phyloP scores from a whole-genome alignment of 2,797 vertebrate species.

The Anomalospiza imberbis region DNA sequence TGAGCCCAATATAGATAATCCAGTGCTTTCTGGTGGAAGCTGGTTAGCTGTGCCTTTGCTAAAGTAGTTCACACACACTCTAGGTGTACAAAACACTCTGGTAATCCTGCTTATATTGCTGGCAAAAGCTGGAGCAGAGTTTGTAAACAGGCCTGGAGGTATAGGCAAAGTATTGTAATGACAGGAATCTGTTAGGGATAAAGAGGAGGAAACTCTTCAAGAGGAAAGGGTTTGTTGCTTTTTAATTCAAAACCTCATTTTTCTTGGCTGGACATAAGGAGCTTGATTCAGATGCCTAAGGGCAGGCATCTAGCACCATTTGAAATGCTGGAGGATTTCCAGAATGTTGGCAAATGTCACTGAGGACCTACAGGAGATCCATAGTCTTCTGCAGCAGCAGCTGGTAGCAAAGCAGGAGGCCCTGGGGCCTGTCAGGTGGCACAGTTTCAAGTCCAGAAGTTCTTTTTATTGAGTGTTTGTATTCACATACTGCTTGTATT shows the following conservation, averaged over 20 bases:
- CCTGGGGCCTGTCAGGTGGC: neutral
- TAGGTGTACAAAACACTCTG: neutral
- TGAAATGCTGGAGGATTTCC: neutral
- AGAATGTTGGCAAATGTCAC: neutral
- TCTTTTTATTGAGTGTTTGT: neutral
- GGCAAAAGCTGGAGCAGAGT: neutral
- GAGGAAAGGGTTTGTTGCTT: neutral
- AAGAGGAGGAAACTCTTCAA: neutral
- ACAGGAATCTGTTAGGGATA: neutral
- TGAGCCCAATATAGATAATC: neutral
- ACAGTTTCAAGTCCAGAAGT: neutral
- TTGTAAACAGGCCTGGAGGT: neutral
- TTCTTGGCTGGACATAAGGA: neutral
- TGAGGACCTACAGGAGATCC: neutral
- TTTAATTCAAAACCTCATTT: neutral
- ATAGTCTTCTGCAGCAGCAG: neutral
- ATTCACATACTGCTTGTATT: neutral
- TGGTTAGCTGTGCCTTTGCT: neutral
- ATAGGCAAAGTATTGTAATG: neutral
- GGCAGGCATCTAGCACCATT: neutral
- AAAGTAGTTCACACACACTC: neutral
- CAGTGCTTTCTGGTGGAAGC: neutral
- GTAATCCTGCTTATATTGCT: neutral
- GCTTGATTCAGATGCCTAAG: neutral
- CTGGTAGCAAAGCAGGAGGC: conserved; percentile 5